These are phyloP conservation scores for Anthopleura sola DNA, from an alignment of 64 coral and sea anemone species.

Conservation along the genomic window DNA sequence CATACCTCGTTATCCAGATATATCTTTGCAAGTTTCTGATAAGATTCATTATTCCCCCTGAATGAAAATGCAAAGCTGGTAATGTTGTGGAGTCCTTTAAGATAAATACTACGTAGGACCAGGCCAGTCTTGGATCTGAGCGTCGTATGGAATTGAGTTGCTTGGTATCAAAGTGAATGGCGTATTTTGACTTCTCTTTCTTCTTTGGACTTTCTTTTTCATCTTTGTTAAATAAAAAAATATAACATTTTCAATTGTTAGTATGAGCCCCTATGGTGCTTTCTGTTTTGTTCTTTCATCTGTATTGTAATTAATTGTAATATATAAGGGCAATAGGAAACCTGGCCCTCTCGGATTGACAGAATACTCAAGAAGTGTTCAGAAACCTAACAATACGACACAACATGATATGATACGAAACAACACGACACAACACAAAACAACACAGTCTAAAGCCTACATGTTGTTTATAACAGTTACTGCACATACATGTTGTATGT, in stretches of 20 bases:
- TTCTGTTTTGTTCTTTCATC: neutral
- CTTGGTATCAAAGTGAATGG: constrained; percentile 79
- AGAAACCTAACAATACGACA: too few species aligned
- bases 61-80: constrained; percentile 93
- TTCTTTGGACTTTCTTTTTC: constrained; percentile 32
- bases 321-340: too few species aligned
- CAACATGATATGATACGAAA: too few species aligned
- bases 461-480: too few species aligned
- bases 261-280: neutral
- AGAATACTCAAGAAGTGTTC: too few species aligned
- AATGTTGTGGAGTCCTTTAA: constrained; percentile 89
- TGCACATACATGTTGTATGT: too few species aligned
- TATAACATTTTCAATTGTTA: neutral
- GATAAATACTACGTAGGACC: constrained; percentile 96
- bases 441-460: too few species aligned
- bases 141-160: constrained; percentile 83
- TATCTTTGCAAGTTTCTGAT: constrained; percentile 82
- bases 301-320: too few species aligned
- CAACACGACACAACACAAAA: too few species aligned
- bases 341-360: too few species aligned
- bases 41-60: constrained; percentile 79
- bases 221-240: constrained; percentile 17
- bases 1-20: constrained; percentile 70
- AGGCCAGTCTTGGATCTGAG: constrained; percentile 86
- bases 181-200: constrained; percentile 64